Percentiles rank a stretch among this genome's conserved stretches.
Conservation (phyloP, 2,113 vertebrate species). For the Puffinus mauretanicus region DNA sequence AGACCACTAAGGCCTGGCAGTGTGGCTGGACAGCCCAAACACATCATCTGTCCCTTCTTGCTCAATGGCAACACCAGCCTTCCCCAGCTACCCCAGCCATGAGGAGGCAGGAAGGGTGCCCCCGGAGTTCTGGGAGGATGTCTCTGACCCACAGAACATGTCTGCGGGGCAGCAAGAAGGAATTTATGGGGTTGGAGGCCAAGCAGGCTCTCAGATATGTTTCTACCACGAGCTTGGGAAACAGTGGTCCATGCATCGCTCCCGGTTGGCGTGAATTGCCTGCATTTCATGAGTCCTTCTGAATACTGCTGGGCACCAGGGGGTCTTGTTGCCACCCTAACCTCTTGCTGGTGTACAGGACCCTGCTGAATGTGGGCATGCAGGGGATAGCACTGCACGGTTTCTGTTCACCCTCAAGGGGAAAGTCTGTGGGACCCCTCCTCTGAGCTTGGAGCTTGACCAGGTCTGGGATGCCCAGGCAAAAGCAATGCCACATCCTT, state of each 20-base stretch:
- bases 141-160: neutral
- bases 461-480: neutral
- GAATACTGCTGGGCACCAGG: neutral
- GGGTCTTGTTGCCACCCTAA: neutral
- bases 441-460: neutral
- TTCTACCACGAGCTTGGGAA: neutral
- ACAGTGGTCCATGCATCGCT: neutral
- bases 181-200: neutral
- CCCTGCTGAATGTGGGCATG: neutral
- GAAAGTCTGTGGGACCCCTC: neutral
- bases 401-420: neutral
- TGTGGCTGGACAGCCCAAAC: neutral
- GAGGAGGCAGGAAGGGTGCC: neutral
- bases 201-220: neutral
- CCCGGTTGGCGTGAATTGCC: rapidly evolving
- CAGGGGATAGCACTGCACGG: neutral
- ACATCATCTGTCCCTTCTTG: neutral
- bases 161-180: neutral
- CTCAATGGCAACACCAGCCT: neutral
- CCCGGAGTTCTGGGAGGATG: neutral
- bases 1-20: neutral
- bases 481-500: neutral
- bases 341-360: neutral
- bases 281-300: neutral
- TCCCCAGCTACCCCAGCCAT: neutral